These are phyloP conservation scores for Tragulus kanchil DNA, from an alignment of 2,113 vertebrate genomes.

Conservation along the genomic window DNA sequence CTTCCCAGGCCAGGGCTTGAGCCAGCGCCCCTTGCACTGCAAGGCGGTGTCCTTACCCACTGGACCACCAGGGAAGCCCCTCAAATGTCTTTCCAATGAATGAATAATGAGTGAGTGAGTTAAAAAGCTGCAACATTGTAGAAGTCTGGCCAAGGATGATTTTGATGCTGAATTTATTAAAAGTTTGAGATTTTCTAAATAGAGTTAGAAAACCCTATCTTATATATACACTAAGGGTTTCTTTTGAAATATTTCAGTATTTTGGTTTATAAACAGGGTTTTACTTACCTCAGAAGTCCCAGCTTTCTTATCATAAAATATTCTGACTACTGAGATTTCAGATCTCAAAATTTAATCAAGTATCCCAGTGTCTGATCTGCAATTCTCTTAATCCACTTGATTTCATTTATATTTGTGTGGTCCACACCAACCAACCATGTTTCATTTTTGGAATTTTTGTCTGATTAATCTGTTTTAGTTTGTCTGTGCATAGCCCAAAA, in stretches of 20 bases:
- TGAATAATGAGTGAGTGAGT: background rate
- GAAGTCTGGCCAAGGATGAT: background rate
- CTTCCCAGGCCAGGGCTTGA: no score
- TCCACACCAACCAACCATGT: background rate
- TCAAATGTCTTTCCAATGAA: conserved; percentile 8
- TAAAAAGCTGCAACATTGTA: background rate
- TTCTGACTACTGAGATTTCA: background rate
- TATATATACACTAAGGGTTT: no score
- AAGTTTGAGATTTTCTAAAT: background rate
- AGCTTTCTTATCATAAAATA: conserved; percentile 6
- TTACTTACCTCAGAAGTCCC: background rate
- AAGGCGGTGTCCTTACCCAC: no score
- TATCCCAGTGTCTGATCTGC: background rate
- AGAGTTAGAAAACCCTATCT: background rate
- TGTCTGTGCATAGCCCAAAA: background rate
- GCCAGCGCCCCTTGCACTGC: no score
- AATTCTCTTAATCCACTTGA: background rate
- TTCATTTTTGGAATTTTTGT: conserved; percentile 41
- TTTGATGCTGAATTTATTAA: conserved; percentile 7
- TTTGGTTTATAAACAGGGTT: background rate
- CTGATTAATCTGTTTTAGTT: conserved; percentile 48
- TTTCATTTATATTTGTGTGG: background rate
- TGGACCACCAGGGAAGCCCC: no score
- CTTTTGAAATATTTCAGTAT: background rate
- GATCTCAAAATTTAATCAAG: background rate